These are phyloP conservation scores for Sinocyclocheilus anophthalmus DNA, from an alignment of 2,113 vertebrate species.

Conservation along the genomic window DNA sequence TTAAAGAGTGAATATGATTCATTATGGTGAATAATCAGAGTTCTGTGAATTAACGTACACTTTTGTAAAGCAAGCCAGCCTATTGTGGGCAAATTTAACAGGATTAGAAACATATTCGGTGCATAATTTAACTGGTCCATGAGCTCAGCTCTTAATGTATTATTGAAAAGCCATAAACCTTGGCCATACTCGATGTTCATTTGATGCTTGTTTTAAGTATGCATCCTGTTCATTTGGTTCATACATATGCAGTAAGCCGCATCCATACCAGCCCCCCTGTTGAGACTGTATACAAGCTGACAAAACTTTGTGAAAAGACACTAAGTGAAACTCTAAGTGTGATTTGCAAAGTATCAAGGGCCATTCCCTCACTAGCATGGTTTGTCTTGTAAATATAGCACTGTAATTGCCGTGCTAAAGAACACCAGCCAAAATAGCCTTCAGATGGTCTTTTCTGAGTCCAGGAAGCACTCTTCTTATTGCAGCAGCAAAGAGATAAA, in stretches of 20 bases:
- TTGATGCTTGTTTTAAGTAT: neutral
- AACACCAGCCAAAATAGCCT: conserved; percentile 5
- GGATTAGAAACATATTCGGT: neutral
- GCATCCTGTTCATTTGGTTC: neutral
- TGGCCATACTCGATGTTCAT: neutral
- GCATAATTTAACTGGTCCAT: neutral
- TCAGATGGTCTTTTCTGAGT: neutral
- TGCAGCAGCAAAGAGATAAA: conserved; percentile 10
- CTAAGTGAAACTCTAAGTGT: neutral
- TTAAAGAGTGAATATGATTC: neutral
- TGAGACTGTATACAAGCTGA: neutral
- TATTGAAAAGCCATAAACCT: neutral
- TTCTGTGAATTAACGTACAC: no score
- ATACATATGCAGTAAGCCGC: neutral
- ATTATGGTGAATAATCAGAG: neutral
- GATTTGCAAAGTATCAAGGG: conserved; percentile 3
- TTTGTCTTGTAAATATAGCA: neutral
- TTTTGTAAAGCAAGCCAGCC: no score
- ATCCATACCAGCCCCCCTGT: neutral
- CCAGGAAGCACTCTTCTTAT: neutral
- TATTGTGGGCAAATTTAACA: neutral
- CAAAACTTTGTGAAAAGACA: neutral
- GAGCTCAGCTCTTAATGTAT: no score
- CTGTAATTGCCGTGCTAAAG: conserved; percentile 17
- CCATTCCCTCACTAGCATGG: neutral